A percentile compares a stretch with the other conserved stretches of the same genome.
Conservation (phyloP, 2,797 vertebrate genomes). For the Crossoptilon crossoptilon region DNA sequence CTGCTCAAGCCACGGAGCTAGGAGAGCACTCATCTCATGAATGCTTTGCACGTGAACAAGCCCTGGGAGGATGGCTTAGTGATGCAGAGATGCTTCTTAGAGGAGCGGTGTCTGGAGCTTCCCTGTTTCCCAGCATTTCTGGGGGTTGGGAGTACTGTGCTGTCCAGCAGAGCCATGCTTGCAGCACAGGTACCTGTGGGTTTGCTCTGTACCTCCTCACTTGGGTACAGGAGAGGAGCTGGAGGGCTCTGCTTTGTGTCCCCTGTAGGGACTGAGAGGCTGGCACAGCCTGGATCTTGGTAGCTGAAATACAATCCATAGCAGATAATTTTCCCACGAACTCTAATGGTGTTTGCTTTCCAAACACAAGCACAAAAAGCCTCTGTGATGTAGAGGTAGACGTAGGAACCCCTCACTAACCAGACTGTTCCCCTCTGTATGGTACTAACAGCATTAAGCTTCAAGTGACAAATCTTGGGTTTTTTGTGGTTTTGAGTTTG, state of each 20-base stretch:
- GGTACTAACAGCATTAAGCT: fast-evolving
- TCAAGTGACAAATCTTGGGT: not conserved
- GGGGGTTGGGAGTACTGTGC: not conserved
- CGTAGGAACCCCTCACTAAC: not conserved
- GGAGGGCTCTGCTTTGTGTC: not conserved
- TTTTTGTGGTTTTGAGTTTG: not conserved
- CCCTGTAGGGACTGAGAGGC: not conserved
- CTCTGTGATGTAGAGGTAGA: not conserved
- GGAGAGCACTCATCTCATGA: not conserved
- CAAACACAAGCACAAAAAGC: not conserved
- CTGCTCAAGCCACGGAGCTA: not conserved
- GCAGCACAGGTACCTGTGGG: not conserved
- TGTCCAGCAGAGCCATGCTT: not conserved
- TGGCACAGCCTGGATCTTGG: not conserved
- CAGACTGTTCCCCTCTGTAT: not conserved
- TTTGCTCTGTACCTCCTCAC: not conserved
- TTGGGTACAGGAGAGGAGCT: not conserved
- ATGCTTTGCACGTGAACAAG: not conserved
- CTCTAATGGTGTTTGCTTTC: not conserved
- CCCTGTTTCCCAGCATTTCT: not conserved
- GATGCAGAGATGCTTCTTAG: not conserved
- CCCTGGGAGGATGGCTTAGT: not conserved
- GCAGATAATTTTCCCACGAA: not conserved
- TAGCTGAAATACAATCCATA: not conserved
- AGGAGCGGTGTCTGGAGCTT: not conserved